Evolutionary conservation across 2,888 invertebrate genomes (phyloP).

Genomic region (Ophonus ardosiacus): DNA sequence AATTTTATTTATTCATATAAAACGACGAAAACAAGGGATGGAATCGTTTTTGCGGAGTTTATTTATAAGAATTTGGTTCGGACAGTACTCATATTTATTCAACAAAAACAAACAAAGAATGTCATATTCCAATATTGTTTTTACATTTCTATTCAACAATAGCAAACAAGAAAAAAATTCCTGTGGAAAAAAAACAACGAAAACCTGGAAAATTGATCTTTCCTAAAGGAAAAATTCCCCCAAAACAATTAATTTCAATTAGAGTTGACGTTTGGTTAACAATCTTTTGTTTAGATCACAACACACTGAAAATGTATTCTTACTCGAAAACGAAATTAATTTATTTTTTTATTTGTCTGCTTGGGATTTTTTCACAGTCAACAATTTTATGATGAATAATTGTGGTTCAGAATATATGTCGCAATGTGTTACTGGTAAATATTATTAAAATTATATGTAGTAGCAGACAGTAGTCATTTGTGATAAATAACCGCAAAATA

Average conservation of each 20-base stretch:
- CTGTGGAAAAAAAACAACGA: constrained; percentile 2
- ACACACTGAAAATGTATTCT: background rate
- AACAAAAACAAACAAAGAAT: constrained; percentile 27
- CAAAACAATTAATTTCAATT: constrained; percentile 27
- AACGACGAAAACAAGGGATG: background rate
- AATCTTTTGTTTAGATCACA: background rate
- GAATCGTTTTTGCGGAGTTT: constrained; percentile 6
- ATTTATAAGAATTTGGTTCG: constrained; percentile 17
- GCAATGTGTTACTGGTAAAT: background rate
- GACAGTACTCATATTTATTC: constrained; percentile 24
- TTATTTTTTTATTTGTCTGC: background rate
- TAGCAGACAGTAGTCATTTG: too few relatives aligned
- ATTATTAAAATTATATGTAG: background rate
- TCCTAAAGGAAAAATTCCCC: background rate
- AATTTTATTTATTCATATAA: background rate
- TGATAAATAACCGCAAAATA: too few relatives aligned
- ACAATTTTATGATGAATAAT: too few relatives aligned
- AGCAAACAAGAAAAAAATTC: constrained; percentile 19
- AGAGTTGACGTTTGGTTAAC: background rate
- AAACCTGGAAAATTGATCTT: constrained; percentile 26
- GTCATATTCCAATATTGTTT: constrained; percentile 38
- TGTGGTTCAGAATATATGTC: background rate
- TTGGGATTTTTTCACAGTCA: too few relatives aligned
- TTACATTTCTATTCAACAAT: constrained; percentile 37
- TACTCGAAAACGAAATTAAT: constrained; percentile 38